Evolutionary conservation across 2,888 invertebrate genomes (phyloP).

Genomic region (Drosophila paracracens): DNA sequence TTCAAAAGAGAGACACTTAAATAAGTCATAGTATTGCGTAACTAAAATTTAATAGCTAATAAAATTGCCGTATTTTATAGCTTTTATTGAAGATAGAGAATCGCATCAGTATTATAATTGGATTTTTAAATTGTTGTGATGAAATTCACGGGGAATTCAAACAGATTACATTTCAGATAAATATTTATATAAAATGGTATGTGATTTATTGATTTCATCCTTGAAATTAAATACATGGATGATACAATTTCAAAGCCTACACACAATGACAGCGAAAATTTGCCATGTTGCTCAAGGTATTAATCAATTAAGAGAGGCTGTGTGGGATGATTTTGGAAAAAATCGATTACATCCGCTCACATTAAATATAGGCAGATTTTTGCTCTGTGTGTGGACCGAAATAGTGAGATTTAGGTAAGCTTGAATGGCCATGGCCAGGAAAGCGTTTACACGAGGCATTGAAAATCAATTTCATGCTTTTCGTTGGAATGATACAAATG

Average conservation of each 20-base stretch:
- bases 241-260: not conserved
- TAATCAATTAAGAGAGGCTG: slow-evolving; percentile 9
- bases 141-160: not conserved
- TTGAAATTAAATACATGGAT: not conserved
- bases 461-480: slow-evolving; percentile 58
- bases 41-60: not conserved
- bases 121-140: not conserved
- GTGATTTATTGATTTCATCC: not conserved
- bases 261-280: slow-evolving; percentile 4
- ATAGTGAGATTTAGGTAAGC: slow-evolving; percentile 15
- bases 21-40: not conserved
- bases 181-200: not conserved
- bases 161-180: not conserved
- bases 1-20: not conserved
- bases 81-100: not conserved
- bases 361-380: slow-evolving; percentile 25
- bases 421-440: slow-evolving; percentile 17
- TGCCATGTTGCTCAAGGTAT: slow-evolving; percentile 5
- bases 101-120: not conserved
- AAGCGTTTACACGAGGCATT: slow-evolving; percentile 30
- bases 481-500: slow-evolving; percentile 45
- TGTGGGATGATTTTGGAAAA: not conserved
- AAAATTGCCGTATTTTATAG: not conserved
- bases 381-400: slow-evolving; percentile 11
- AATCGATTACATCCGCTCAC: slow-evolving; percentile 17